Conservation (phyloP, 2,888 invertebrate species). For the Ectobius pallidus region DNA sequence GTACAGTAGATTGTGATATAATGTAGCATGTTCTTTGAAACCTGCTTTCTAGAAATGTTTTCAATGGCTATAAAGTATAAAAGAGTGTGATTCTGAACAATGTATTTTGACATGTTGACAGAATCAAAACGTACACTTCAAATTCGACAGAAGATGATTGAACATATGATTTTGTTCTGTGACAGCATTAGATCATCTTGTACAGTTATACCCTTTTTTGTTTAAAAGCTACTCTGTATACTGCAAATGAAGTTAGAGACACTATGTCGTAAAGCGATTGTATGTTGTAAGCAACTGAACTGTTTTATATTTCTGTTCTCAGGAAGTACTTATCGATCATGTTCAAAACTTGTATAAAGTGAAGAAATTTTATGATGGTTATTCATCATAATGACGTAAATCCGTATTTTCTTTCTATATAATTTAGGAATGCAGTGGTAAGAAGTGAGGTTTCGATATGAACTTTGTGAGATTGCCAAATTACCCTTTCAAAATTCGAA, state of each 20-base stretch:
- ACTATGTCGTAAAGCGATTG: background rate
- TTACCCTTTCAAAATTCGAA: too few relatives aligned
- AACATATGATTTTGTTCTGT: conserved; percentile 3
- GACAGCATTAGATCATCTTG: background rate
- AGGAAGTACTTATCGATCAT: conserved; percentile 26
- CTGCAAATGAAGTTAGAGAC: conserved; percentile 1
- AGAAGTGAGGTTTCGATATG: too few relatives aligned
- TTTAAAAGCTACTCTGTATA: background rate
- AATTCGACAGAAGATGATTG: background rate
- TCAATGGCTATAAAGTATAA: conserved; percentile 8
- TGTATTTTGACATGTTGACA: background rate
- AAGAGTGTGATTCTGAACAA: conserved; percentile 15
- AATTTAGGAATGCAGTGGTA: background rate
- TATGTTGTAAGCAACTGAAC: too few relatives aligned
- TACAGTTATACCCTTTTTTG: conserved; percentile 21
- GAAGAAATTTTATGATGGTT: background rate
- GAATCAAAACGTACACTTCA: background rate
- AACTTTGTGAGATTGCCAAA: too few relatives aligned
- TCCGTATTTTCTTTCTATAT: background rate
- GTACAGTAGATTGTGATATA: conserved; percentile 10
- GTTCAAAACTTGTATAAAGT: background rate
- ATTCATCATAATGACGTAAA: background rate
- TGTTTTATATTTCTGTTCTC: conserved; percentile 24
- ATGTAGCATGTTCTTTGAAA: conserved; percentile 14
- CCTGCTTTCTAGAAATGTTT: conserved; percentile 27